phyloP scores from a whole-genome alignment of 2,113 vertebrate species.

The Tautogolabrus adspersus region DNA sequence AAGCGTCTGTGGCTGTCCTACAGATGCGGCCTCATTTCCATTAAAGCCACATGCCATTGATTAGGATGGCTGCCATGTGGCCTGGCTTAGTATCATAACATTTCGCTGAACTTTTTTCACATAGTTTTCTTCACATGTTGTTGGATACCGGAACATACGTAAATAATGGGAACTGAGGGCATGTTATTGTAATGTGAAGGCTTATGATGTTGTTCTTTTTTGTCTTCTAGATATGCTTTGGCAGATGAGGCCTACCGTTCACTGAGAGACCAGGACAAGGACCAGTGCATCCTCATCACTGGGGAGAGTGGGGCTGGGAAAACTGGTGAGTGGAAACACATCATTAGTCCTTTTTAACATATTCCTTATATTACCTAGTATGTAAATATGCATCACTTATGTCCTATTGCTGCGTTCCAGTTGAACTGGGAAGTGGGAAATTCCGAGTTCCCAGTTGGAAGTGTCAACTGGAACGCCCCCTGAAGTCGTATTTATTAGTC shows the following conservation, averaged over 20 bases:
- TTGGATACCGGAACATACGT: neutral
- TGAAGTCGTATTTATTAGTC: no score
- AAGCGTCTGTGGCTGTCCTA: slow-evolving; percentile 43
- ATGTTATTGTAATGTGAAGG: neutral
- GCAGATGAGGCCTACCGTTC: slow-evolving; percentile 98
- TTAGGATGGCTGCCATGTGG: slow-evolving; percentile 43
- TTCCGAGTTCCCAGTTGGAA: no score
- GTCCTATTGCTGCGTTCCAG: no score
- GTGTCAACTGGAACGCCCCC: no score
- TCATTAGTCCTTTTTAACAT: neutral
- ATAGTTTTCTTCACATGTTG: neutral
- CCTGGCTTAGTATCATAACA: slow-evolving; percentile 6
- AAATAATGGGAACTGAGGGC: neutral
- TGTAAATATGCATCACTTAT: neutral
- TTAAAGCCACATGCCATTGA: slow-evolving; percentile 58
- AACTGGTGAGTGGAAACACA: slow-evolving; percentile 86
- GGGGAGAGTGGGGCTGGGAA: slow-evolving; percentile 98
- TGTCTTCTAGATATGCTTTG: slow-evolving; percentile 91
- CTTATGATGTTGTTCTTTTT: slow-evolving; percentile 18
- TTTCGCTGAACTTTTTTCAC: slow-evolving; percentile 14
- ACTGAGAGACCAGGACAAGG: slow-evolving; percentile 98
- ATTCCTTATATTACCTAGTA: neutral
- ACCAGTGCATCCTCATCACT: slow-evolving; percentile 98
- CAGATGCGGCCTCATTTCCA: slow-evolving; percentile 61
- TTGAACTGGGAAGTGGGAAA: no score